A percentile compares a stretch with the other conserved stretches of the same genome.
Evolutionary conservation across 1,140 invertebrate species (phyloP).

Genomic region (Pinna nobilis): DNA sequence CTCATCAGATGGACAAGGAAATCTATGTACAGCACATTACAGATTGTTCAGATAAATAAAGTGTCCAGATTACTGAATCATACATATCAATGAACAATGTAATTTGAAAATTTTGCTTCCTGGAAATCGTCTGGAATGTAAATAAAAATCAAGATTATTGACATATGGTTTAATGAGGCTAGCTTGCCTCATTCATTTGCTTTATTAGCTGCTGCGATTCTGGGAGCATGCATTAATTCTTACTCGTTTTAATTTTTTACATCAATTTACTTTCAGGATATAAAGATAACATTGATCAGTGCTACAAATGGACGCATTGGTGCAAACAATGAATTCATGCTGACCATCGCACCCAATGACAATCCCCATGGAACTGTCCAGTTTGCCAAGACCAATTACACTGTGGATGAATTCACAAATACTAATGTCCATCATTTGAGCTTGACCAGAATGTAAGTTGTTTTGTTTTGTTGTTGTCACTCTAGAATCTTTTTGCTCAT

Average conservation of each 20-base stretch:
- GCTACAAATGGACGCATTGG: slow-evolving; percentile 61
- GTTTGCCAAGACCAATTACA: slow-evolving; percentile 48
- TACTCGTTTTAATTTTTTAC: background rate
- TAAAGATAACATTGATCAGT: slow-evolving; percentile 55
- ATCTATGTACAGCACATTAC: no score
- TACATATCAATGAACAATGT: no score
- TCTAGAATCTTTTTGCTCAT: no score
- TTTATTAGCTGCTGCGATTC: no score
- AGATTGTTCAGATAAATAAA: no score
- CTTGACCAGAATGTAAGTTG: slow-evolving; percentile 59
- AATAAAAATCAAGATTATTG: background rate
- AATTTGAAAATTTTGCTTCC: no score
- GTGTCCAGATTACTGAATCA: no score
- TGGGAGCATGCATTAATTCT: background rate
- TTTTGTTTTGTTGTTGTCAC: no score
- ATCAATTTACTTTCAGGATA: slow-evolving; percentile 51
- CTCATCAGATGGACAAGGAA: no score
- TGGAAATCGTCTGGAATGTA: background rate
- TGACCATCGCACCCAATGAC: slow-evolving; percentile 70
- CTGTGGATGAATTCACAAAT: slow-evolving; percentile 48
- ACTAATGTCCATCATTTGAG: slow-evolving; percentile 51
- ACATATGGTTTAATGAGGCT: no score
- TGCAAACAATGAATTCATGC: slow-evolving; percentile 47
- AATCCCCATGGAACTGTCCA: slow-evolving; percentile 69
- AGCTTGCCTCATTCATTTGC: no score